Base-by-base conservation (phyloP, 2,113 vertebrate genomes). In the Synodontis membranacea region DNA sequence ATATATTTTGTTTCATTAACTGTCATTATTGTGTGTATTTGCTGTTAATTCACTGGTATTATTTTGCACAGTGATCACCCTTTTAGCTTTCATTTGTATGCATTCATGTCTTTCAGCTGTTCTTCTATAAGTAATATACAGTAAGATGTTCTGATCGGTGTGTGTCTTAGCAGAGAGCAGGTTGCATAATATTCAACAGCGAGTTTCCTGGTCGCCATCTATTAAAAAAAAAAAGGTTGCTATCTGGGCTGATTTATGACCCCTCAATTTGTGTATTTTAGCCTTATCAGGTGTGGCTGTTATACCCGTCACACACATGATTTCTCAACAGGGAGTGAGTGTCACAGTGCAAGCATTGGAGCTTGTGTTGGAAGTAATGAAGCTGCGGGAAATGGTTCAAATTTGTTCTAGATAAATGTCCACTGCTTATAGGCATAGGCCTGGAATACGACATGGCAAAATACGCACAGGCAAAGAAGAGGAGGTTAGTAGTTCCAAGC, bases 201-300 rank as follows among this genome's bases (percentile, higher is more conserved):
- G 21, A 46, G 64, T 23, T 56, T 21, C 4, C 9, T 37, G 58
- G 44, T 23, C 31, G 81, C 14, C 4, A 52, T 60, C 75, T 44
- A 68, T 34, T 86, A 42, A 64, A 70, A 50, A 42, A 64, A 70
- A 50, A 15, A 11, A 0, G 34, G 46, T 39, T 84, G 92, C 85
- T 79, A 92, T 91, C 82, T 91, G 89, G 91, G 25, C 90, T 92
- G 91, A 74, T 91, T 92, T 92, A 89, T 75, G 85, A 82, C 34
- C 44, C 52, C 39, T 84, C 1, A 11, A 4, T 1, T 39, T 74
- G 68, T 76, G 17, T 86, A 78, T 23, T 50, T 58, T 83, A 75
- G 50, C 5, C 52, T 58, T 80, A 88, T 85, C 56, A 76, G 56
- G 58, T 79, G 80, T 82, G 50, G 78, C 48, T 85, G 21, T 79